Conservation (phyloP, 2,113 vertebrate genomes). For the Parotia lawesii region DNA sequence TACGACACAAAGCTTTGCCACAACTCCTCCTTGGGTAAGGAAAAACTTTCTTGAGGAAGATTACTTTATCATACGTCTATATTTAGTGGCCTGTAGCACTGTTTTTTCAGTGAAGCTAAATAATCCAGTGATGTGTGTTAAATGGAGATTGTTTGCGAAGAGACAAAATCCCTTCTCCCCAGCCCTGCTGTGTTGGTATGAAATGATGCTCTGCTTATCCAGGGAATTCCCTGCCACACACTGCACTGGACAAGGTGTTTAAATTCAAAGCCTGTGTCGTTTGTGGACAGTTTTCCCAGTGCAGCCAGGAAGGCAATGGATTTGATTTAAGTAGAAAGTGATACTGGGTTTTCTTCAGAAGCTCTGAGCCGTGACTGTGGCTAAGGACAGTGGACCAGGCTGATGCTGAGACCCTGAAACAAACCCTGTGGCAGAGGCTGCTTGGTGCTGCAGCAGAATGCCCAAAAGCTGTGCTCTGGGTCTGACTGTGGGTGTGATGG, state of each 20-base stretch:
- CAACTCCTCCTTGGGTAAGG: constrained; percentile 80
- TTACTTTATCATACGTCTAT: not conserved
- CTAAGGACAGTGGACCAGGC: not conserved
- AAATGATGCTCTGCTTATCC: not conserved
- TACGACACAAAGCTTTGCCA: constrained; percentile 80
- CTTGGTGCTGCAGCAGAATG: not conserved
- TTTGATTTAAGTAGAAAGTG: not conserved
- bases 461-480: not conserved
- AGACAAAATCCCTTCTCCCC: not conserved
- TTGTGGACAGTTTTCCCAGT: not conserved
- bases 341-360: not conserved
- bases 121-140: not conserved
- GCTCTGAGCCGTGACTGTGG: not conserved
- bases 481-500: not conserved
- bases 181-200: not conserved
- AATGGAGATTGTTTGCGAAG: not conserved
- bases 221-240: not conserved
- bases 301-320: not conserved
- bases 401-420: not conserved
- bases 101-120: not conserved
- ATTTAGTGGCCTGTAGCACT: not conserved
- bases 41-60: not conserved
- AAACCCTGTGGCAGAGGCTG: not conserved
- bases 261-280: not conserved
- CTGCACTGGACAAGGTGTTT: not conserved